These are phyloP conservation scores for Phaedon cochleariae DNA, from an alignment of 2,888 invertebrate species.

Conservation along the genomic window DNA sequence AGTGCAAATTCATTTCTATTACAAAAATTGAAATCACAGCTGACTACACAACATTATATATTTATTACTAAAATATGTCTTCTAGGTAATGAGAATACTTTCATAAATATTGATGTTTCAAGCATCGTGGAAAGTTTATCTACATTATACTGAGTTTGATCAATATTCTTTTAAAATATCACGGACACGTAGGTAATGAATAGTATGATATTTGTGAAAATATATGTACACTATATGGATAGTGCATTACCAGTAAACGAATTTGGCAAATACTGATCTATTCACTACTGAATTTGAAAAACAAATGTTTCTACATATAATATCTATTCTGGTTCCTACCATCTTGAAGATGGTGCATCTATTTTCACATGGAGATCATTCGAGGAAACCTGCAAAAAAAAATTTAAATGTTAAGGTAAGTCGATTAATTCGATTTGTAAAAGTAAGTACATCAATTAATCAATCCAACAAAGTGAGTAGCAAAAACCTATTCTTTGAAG, in stretches of 20 bases:
- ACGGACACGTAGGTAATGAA: slow-evolving; percentile 39
- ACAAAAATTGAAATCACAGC: not conserved
- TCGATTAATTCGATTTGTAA: too few species aligned
- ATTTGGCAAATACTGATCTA: slow-evolving; percentile 43
- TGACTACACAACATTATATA: not conserved
- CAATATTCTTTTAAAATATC: slow-evolving; percentile 34
- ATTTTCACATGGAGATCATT: slow-evolving; percentile 28
- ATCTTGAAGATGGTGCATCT: slow-evolving; percentile 29
- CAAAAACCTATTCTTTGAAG: too few species aligned
- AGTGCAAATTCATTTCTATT: not conserved
- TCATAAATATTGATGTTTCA: not conserved
- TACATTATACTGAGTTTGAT: slow-evolving; percentile 14
- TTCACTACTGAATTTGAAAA: slow-evolving; percentile 41
- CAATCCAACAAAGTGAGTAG: too few species aligned
- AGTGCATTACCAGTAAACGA: slow-evolving; percentile 38
- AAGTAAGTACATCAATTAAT: too few species aligned
- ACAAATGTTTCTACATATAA: slow-evolving; percentile 46
- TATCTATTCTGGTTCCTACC: slow-evolving; percentile 43
- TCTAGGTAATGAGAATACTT: not conserved
- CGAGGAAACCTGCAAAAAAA: slow-evolving; percentile 43
- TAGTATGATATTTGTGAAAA: slow-evolving; percentile 12
- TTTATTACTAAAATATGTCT: slow-evolving; percentile 2
- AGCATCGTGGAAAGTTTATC: not conserved
- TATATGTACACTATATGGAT: slow-evolving; percentile 38
- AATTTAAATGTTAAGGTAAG: too few species aligned